Conservation (phyloP, 2,888 invertebrate species). For the Phyllotreta striolata region DNA sequence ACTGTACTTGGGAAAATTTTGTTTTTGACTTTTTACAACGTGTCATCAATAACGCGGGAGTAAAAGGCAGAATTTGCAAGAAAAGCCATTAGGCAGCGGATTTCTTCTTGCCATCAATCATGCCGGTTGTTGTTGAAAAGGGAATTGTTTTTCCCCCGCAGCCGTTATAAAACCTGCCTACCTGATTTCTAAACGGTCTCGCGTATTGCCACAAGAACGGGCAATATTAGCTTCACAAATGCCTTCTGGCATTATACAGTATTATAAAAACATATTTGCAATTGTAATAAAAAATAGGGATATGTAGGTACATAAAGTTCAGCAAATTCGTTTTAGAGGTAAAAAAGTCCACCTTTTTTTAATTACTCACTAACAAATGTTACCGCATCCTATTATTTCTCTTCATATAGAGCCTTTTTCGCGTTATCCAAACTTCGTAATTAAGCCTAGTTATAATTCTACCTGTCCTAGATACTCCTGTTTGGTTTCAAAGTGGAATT, state of each 20-base stretch:
- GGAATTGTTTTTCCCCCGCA: constrained; percentile 14
- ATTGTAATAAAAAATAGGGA: too few relatives aligned
- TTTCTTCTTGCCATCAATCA: constrained; percentile 21
- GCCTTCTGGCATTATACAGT: too few relatives aligned
- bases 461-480: constrained; percentile 3
- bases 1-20: constrained; percentile 1
- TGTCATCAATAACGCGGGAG: constrained; percentile 3
- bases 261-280: too few relatives aligned
- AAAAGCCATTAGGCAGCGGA: constrained; percentile 16
- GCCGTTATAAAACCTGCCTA: constrained; percentile 5
- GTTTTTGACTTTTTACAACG: not conserved
- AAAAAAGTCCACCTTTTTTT: too few relatives aligned
- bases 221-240: too few relatives aligned
- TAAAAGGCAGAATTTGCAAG: constrained; percentile 13
- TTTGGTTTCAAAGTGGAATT: constrained; percentile 2
- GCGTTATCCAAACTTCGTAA: not conserved
- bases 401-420: not conserved
- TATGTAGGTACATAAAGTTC: too few relatives aligned
- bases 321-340: too few relatives aligned
- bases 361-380: too few relatives aligned
- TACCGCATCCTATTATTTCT: not conserved
- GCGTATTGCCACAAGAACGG: not conserved
- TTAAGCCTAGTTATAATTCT: constrained; percentile 3
- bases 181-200: constrained; percentile 15
- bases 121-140: constrained; percentile 18